phyloP scores from a whole-genome alignment of 2,113 vertebrate species.

The Porphyrio hochstetteri region DNA sequence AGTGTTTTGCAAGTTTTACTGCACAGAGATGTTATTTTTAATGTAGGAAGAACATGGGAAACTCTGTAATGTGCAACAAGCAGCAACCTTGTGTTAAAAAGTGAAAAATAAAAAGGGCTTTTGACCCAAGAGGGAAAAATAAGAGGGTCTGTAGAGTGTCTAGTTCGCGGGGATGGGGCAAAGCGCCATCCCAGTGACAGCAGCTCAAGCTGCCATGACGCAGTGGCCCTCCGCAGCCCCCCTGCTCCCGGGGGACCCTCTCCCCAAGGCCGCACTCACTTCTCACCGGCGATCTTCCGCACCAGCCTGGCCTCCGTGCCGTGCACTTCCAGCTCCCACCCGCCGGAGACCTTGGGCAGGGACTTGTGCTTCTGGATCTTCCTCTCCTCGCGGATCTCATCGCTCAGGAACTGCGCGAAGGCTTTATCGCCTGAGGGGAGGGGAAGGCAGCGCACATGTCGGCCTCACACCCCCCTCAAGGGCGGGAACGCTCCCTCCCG shows the following conservation, averaged over 20 bases:
- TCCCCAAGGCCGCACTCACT: slow-evolving; percentile 68
- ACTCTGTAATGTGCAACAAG: neutral
- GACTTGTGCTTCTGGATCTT: slow-evolving; percentile 91
- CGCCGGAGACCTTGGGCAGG: slow-evolving; percentile 91
- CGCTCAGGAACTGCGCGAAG: slow-evolving; percentile 86
- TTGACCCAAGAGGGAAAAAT: fast-evolving
- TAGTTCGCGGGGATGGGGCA: fast-evolving
- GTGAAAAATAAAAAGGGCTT: fast-evolving
- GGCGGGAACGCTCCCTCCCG: neutral
- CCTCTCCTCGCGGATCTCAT: slow-evolving; percentile 93
- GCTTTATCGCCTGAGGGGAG: slow-evolving; percentile 85
- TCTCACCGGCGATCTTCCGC: slow-evolving; percentile 84
- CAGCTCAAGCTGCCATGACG: too few species aligned
- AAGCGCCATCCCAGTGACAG: fast-evolving
- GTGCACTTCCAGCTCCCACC: slow-evolving; percentile 90
- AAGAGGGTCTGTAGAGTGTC: fast-evolving
- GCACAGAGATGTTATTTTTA: neutral
- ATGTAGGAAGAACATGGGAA: fast-evolving
- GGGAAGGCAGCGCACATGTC: neutral
- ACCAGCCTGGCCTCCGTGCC: slow-evolving; percentile 89
- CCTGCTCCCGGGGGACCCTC: too few species aligned
- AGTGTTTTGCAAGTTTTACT: fast-evolving
- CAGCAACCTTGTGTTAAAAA: neutral
- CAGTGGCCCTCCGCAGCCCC: too few species aligned
- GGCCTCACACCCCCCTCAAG: neutral